Evolutionary conservation across 2,888 invertebrate genomes (phyloP).

Genomic region (Aelia acuminata): DNA sequence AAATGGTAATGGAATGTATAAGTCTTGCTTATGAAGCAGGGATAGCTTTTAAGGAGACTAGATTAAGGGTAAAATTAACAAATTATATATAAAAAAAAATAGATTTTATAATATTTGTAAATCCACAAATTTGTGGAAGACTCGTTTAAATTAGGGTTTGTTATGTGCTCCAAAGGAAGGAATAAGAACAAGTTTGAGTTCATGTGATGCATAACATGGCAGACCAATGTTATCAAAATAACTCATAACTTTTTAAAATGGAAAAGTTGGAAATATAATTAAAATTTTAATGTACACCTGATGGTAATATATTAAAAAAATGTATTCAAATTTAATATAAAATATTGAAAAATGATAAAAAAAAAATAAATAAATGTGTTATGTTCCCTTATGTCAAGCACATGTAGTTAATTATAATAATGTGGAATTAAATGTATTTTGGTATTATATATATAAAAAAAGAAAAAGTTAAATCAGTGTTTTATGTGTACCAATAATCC

Average conservation of each 20-base stretch:
- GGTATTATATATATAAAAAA: constrained; percentile 54
- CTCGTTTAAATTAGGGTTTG: constrained; percentile 55
- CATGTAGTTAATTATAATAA: constrained; percentile 54
- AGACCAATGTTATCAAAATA: constrained; percentile 61
- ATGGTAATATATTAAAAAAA: constrained; percentile 43
- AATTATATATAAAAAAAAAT: constrained; percentile 35
- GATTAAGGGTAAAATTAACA: constrained; percentile 42
- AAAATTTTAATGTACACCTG: constrained; percentile 44
- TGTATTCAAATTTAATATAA: constrained; percentile 49
- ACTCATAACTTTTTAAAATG: constrained; percentile 45
- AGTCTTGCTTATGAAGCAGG: constrained; percentile 54
- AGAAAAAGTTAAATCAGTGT: constrained; percentile 57
- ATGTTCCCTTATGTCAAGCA: constrained; percentile 48
- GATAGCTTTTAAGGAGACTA: constrained; percentile 52
- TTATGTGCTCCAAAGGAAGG: constrained; percentile 56
- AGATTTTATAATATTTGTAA: constrained; percentile 59
- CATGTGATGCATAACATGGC: constrained; percentile 65
- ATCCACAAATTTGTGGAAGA: constrained; percentile 38
- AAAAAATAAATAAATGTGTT: constrained; percentile 55
- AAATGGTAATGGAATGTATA: constrained; percentile 55
- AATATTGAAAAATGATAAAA: constrained; percentile 17
- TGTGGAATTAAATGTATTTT: constrained; percentile 64
- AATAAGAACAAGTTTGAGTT: constrained; percentile 44
- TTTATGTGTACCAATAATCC: constrained; percentile 61
- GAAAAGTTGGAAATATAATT: constrained; percentile 49